Base-by-base conservation (phyloP, 23 tunicate species). In the Diplosoma virens region DNA sequence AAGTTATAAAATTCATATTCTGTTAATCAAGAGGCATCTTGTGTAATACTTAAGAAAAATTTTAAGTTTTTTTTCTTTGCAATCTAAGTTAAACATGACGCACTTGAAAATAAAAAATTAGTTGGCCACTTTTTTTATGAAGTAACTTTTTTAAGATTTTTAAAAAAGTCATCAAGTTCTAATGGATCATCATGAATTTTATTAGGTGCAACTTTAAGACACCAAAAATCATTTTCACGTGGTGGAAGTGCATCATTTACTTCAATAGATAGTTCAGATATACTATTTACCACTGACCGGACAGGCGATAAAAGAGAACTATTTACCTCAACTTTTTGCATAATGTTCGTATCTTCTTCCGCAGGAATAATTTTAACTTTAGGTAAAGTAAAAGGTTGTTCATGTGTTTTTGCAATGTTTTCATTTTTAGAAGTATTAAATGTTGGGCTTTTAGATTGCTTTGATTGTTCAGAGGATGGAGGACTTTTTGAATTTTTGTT, bases 81-180 rank as follows among this genome's bases (percentile, higher is more conserved):
- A n/a, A n/a, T n/a, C n/a, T n/a, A n/a, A n/a, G n/a, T n/a, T n/a
- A n/a, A n/a, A n/a, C n/a, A n/a, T n/a, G n/a, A n/a, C n/a, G n/a
- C n/a, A n/a, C n/a, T n/a, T n/a, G n/a, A n/a, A n/a, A n/a, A n/a
- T n/a, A n/a, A n/a, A n/a, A n/a, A n/a, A n/a, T n/a, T n/a, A n/a
- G n/a, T n/a, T n/a, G n/a, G n/a, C n/a, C n/a, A n/a, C n/a, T n/a
- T n/a, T n/a, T n/a, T n/a, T 29, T 72, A 72, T n/a, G 78, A 72
- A 1, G 78, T 72, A 2, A 89, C 88, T 32, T 86, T 69, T 59
- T 71, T 89, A 14, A 89, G 75, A 58, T 82, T 80, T 50, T 82
- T 74, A 78, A 89, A 89, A 89, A 89, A 89, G 34, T 79, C 83
- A 66, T 89, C 86, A 1, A 89, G 77, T 60, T 89, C 96, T 33